Evolutionary conservation across 2,797 vertebrate genomes (phyloP).

Genomic region (Spinus pinus): DNA sequence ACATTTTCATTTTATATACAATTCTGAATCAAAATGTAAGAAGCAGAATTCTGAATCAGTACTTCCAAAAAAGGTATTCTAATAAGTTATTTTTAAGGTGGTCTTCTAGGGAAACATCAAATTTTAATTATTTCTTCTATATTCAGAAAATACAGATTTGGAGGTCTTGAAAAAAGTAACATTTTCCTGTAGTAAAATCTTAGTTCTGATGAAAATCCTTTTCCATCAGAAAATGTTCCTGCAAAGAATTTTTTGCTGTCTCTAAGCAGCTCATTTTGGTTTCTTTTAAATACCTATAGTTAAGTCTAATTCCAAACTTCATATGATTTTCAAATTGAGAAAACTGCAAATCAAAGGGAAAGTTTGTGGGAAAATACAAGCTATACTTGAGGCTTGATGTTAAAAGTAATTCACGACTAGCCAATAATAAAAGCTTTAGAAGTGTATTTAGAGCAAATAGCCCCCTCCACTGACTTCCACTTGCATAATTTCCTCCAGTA

Average conservation of each 20-base stretch:
- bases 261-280: not conserved
- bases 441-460: not conserved
- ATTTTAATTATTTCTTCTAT: not conserved
- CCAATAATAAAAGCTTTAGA: not conserved
- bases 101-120: not conserved
- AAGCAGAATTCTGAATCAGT: not conserved
- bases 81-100: not conserved
- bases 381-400: not conserved
- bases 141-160: not conserved
- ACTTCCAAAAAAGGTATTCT: not conserved
- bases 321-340: not conserved
- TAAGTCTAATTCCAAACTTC: not conserved
- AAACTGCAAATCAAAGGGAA: not conserved
- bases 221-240: not conserved
- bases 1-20: not conserved
- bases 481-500: not conserved
- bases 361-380: not conserved
- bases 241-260: not conserved
- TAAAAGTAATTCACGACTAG: not conserved
- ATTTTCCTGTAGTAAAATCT: not conserved
- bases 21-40: not conserved
- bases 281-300: not conserved
- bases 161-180: not conserved
- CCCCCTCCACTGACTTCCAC: not conserved
- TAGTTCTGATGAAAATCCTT: not conserved